Conservation (phyloP, 1,140 invertebrate species). For the Globodera ellingtonae region DNA sequence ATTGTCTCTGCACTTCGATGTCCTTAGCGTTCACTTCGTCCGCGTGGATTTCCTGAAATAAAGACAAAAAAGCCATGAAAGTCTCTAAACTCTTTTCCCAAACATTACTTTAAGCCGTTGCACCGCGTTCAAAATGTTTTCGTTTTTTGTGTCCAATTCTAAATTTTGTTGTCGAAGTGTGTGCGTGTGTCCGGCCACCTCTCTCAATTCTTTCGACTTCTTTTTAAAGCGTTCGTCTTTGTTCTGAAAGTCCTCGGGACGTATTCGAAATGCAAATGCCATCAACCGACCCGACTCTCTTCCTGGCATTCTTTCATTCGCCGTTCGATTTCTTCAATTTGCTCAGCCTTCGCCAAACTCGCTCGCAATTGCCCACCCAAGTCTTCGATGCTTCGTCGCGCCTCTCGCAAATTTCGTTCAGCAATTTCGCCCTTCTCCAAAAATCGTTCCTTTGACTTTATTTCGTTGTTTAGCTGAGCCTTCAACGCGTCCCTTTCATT, state of each 20-base stretch:
- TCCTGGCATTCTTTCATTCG: neutral
- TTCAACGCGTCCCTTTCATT: conserved; percentile 23
- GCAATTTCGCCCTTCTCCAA: neutral
- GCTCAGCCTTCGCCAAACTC: conserved; percentile 7
- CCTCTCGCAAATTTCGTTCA: conserved; percentile 12
- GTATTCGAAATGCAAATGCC: neutral
- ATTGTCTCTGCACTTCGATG: neutral
- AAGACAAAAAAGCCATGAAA: neutral
- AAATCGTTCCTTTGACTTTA: conserved; percentile 10
- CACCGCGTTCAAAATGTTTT: conserved; percentile 10
- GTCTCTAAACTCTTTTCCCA: neutral
- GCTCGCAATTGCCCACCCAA: conserved; percentile 4
- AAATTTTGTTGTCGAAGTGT: conserved; percentile 18
- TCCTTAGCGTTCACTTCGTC: conserved; percentile 24
- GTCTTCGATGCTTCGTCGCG: conserved; percentile 20
- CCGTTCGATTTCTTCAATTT: conserved; percentile 14
- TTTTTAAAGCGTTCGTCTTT: conserved; percentile 3
- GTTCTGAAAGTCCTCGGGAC: neutral
- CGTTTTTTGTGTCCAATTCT: conserved; percentile 21
- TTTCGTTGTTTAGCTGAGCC: conserved; percentile 24
- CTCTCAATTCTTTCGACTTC: neutral
- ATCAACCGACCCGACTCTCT: neutral
- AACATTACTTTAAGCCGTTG: conserved; percentile 7
- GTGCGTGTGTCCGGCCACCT: neutral
- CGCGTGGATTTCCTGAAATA: conserved; percentile 14